phyloP scores from a whole-genome alignment of 1,140 invertebrate genomes.

The Wasmannia auropunctata region DNA sequence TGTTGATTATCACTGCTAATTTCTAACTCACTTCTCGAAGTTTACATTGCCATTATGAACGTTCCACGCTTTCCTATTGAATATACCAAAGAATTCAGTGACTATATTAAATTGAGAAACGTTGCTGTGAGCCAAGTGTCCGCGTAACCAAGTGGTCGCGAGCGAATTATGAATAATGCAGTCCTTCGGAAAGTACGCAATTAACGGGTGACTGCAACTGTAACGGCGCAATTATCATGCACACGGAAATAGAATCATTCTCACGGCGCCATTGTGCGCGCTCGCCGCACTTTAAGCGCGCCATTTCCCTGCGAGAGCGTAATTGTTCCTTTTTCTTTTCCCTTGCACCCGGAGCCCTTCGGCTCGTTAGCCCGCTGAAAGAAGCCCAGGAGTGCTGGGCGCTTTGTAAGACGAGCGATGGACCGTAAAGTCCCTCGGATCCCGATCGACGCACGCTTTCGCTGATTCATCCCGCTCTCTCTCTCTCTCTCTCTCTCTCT shows the following conservation, averaged over 20 bases:
- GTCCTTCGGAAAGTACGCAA: slow-evolving; percentile 64
- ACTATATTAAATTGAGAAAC: slow-evolving; percentile 15
- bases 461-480: slow-evolving; percentile 60
- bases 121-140: slow-evolving; percentile 22
- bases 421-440: slow-evolving; percentile 73
- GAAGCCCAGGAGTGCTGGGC: slow-evolving; percentile 68
- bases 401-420: slow-evolving; percentile 74
- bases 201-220: slow-evolving; percentile 33
- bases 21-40: background rate
- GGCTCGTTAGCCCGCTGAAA: slow-evolving; percentile 72
- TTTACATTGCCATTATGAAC: background rate
- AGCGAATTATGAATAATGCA: slow-evolving; percentile 56
- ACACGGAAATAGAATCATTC: slow-evolving; percentile 71
- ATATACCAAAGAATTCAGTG: slow-evolving; percentile 11
- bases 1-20: background rate
- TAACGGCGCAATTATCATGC: slow-evolving; percentile 69
- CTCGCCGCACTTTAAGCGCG: slow-evolving; percentile 68
- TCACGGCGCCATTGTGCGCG: slow-evolving; percentile 65
- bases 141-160: slow-evolving; percentile 36
- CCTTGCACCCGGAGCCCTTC: slow-evolving; percentile 53
- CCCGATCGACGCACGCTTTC: slow-evolving; percentile 72
- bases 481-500: no score
- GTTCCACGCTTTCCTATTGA: slow-evolving; percentile 3
- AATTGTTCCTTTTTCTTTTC: slow-evolving; percentile 71
- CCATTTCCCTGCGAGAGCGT: slow-evolving; percentile 69